Evolutionary conservation across 1,140 invertebrate species (phyloP), one percentile per base, ranked within the genome.

Genomic region (Eupristina koningsbergeri): DNA sequence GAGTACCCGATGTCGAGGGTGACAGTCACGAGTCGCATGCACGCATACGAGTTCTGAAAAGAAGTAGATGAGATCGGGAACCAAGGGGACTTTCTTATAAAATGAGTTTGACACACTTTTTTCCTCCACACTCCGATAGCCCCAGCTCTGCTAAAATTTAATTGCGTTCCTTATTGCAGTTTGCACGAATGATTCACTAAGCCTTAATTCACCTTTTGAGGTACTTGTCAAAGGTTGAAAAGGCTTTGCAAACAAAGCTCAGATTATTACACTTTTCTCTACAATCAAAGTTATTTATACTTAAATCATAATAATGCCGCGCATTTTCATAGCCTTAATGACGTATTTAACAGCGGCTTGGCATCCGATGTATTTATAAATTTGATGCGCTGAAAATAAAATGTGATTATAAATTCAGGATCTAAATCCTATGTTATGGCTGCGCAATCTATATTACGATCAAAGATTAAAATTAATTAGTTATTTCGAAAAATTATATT

Each of bases 1-100:
- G 88, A 88, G 87, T 86, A 45, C 41, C 41, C 41, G 41, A 11
- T 45, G 41, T 45, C 82, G 77, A 17, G 39, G 34, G 29, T 53
- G 82, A 39, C 80, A 67, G 31, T 63, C 8, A 47, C n/a, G n/a
- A n/a, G n/a, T 80, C 69, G 29, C 31, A 63, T 41, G 53, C 29
- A 22, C 26, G 53, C 53, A 26, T 26, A 9, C 53, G 53, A 58
- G 53, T 3, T 58, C 26, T 58, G 5, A 58, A 58, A 58, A 58
- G 22, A 58, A 58, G 26, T 22, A 58, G 19, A 58, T 0, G 22
- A 26, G 53, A 58, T 3, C 53, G 53, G 22, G 53, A 26, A 26
- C 64, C 5, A 36, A 8, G 64, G 9, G 34, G 64, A 36, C 39
- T 78, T 78, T 78, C 58, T 78, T 64, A 78, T 45, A 64, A 78